Evolutionary conservation across 2,888 invertebrate species (phyloP).

Genomic region (Leucoptera coffeella): DNA sequence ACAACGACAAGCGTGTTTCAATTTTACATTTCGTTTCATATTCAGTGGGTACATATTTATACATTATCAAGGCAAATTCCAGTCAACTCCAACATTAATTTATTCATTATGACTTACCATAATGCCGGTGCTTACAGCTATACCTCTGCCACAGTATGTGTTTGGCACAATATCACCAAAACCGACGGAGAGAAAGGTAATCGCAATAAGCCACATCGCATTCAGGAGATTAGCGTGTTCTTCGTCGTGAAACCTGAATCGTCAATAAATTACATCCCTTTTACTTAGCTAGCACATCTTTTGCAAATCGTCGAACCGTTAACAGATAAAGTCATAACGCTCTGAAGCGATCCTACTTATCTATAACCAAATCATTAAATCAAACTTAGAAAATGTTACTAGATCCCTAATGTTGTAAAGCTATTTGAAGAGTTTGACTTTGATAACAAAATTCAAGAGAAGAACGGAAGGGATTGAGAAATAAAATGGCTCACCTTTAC

Average conservation of each 20-base stretch:
- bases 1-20: constrained; percentile 6
- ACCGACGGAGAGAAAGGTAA: constrained; percentile 99
- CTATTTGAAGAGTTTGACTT: constrained; percentile 47
- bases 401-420: too few relatives aligned
- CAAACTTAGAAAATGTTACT: too few relatives aligned
- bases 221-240: constrained; percentile 98
- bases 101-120: constrained; percentile 77
- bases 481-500: constrained; percentile 55
- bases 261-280: constrained; percentile 42
- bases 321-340: constrained; percentile 2
- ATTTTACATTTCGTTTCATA: background rate
- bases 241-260: constrained; percentile 92
- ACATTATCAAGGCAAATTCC: constrained; percentile 19
- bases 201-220: constrained; percentile 99
- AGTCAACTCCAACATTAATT: constrained; percentile 35
- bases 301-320: constrained; percentile 8
- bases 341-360: constrained; percentile 1
- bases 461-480: too few relatives aligned
- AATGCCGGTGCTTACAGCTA: constrained; percentile 98
- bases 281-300: constrained; percentile 22
- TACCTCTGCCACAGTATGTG: constrained; percentile 99
- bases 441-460: constrained; percentile 16
- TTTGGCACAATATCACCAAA: constrained; percentile 99
- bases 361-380: too few relatives aligned
- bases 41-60: background rate